Base-by-base conservation (phyloP, 2,113 vertebrate species). In the Nothobranchius furzeri region DNA sequence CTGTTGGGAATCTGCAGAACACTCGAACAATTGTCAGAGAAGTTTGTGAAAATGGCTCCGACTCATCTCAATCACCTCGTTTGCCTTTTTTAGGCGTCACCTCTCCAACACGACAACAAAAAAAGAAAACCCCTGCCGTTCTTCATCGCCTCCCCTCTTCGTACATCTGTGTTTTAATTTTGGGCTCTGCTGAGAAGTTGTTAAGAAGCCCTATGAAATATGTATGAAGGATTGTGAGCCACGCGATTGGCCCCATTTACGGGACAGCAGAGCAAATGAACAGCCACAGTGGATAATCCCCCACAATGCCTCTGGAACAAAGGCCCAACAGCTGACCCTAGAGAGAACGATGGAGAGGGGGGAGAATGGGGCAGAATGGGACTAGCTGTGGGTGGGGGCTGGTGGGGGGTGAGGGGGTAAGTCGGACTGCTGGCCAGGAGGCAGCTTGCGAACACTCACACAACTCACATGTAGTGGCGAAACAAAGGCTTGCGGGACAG, bases 291-390 rank as follows among this genome's bases (percentile, higher is more conserved):
- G 83, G 83, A 91, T 90, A 90, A 91, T 91, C 88, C 88, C 86
- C 87, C 88, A 91, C 90, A 91, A 91, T 90, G 83, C 90, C 78
- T 74, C 76, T 89, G 87, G 81, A 91, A 90, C 90, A 91, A 91
- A 88, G 83, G 76, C 85, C 84, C 85, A 91, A 90, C 88, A 90
- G 90, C 88, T 91, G 88, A 91, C 87, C 87, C 88, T 30, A 79
- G 87, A 85, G 87, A 89, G 73, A 67, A 56, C 53, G 64, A 76
- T 25, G 35, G 15, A 54, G 68, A 24, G n/a, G 63, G 14, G 50
- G n/a, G 50, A 3, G 12, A 37, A n/a, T 24, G 15, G 25, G 25
- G 15, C 3, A 15, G 54, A 73, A 60, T 35, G 56, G 68, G 59
- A 76, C 59, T 20, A 50, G 48, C 48, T 50, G 2, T 7, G 15